Percentiles rank a stretch among this genome's conserved stretches.
Conservation (phyloP, 2,797 vertebrate genomes). For the Characodon lateralis region DNA sequence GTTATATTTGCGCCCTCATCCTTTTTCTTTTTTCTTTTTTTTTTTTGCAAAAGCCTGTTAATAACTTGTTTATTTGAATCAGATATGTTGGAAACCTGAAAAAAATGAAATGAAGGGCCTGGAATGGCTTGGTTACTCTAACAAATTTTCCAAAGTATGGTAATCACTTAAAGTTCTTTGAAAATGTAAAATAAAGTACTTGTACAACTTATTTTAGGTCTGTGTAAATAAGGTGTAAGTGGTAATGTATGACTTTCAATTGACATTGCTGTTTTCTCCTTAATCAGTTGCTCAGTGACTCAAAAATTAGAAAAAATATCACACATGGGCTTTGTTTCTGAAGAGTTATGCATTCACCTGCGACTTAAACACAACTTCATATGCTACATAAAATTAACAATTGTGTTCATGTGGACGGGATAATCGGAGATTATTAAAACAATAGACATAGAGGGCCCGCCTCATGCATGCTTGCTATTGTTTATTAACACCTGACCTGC, state of each 20-base stretch:
- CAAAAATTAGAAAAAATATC: not conserved
- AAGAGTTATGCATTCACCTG: not conserved
- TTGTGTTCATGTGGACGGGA: too few species aligned
- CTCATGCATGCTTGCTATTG: too few species aligned
- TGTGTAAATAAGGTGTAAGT: not conserved
- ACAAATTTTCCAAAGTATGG: not conserved
- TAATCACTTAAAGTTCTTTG: not conserved
- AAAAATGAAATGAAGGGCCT: not conserved
- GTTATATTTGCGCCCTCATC: not conserved
- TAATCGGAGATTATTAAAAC: too few species aligned
- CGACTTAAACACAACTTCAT: not conserved
- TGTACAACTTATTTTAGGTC: not conserved
- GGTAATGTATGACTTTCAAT: not conserved
- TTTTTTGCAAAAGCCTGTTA: not conserved
- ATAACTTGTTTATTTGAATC: not conserved
- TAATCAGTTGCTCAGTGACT: not conserved
- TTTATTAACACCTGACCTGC: too few species aligned
- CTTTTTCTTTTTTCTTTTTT: too few species aligned
- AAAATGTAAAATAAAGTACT: not conserved
- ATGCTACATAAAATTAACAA: not conserved
- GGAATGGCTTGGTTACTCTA: not conserved
- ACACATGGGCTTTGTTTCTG: not conserved
- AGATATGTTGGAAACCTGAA: not conserved
- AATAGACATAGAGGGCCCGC: too few species aligned
- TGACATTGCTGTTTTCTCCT: not conserved